phyloP scores from a whole-genome alignment of 2,888 invertebrate species.

The Plagodis pulveraria region DNA sequence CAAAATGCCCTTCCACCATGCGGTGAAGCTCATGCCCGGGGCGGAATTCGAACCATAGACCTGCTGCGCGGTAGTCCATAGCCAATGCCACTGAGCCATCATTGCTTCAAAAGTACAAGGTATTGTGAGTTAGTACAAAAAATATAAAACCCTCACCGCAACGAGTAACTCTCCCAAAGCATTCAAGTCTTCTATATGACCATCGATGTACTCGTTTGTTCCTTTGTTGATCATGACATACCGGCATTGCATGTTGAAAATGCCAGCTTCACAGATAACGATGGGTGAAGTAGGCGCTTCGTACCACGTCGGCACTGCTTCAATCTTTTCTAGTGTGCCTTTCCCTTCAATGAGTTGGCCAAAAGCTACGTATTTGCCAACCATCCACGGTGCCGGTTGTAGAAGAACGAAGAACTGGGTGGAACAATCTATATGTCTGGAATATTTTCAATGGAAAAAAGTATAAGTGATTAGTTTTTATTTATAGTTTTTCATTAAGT shows the following conservation, averaged over 20 bases:
- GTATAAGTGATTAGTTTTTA: not conserved
- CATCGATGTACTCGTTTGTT: slow-evolving; percentile 60
- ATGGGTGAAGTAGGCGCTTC: slow-evolving; percentile 81
- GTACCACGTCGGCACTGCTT: slow-evolving; percentile 85
- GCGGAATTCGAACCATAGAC: too few relatives aligned
- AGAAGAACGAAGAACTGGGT: slow-evolving; percentile 90
- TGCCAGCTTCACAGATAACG: slow-evolving; percentile 58
- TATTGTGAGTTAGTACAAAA: too few relatives aligned
- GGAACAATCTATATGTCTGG: slow-evolving; percentile 86
- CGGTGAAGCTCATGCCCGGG: too few relatives aligned
- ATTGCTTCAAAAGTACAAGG: too few relatives aligned
- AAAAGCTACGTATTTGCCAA: slow-evolving; percentile 89
- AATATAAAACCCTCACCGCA: slow-evolving; percentile 48
- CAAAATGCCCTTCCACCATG: too few relatives aligned
- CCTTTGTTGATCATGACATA: slow-evolving; percentile 61
- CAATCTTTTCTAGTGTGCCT: slow-evolving; percentile 84
- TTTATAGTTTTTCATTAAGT: too few relatives aligned
- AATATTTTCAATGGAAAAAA: slow-evolving; percentile 17
- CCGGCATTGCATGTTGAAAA: slow-evolving; percentile 68
- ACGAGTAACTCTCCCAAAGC: slow-evolving; percentile 56
- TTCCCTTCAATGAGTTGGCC: slow-evolving; percentile 89
- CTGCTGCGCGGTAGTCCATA: too few relatives aligned
- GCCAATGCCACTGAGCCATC: too few relatives aligned
- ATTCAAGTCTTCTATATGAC: slow-evolving; percentile 67
- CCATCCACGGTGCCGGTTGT: slow-evolving; percentile 89